These are phyloP conservation scores for Brachypteracias leptosomus DNA, from an alignment of 2,113 vertebrate species.

Conservation along the genomic window DNA sequence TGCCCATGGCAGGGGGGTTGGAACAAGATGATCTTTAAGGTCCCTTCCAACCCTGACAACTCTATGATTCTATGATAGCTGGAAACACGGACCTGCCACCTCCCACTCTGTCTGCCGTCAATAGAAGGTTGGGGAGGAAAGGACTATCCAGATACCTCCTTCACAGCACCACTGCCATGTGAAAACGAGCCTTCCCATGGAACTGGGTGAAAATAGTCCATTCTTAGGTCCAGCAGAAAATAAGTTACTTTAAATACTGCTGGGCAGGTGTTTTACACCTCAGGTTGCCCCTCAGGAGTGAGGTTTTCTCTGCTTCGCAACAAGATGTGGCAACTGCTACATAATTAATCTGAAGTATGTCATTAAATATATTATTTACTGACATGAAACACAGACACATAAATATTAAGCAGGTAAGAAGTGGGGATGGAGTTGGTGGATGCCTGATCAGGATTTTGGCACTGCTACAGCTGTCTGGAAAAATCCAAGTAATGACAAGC, in stretches of 20 bases:
- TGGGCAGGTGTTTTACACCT: too few species aligned
- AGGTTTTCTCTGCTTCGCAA: too few species aligned
- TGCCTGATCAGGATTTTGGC: not conserved
- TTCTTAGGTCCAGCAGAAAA: not conserved
- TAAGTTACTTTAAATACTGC: not conserved
- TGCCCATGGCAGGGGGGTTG: too few species aligned
- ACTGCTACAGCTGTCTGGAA: not conserved
- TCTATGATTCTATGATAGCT: too few species aligned
- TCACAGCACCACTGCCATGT: too few species aligned
- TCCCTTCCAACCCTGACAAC: too few species aligned
- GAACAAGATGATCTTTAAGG: too few species aligned
- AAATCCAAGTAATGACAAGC: not conserved
- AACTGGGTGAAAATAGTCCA: not conserved
- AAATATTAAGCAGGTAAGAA: not conserved
- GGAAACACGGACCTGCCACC: not conserved
- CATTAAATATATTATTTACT: not conserved
- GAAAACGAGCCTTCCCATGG: not conserved
- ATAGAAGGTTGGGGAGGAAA: not conserved
- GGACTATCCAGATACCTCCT: not conserved
- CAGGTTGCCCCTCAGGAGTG: not conserved
- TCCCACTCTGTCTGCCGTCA: not conserved
- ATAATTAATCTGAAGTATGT: not conserved
- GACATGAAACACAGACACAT: not conserved
- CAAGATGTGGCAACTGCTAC: not conserved
- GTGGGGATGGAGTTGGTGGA: not conserved